Evolutionary conservation across 2,797 vertebrate species (phyloP).

Genomic region (Potorous gilbertii): DNA sequence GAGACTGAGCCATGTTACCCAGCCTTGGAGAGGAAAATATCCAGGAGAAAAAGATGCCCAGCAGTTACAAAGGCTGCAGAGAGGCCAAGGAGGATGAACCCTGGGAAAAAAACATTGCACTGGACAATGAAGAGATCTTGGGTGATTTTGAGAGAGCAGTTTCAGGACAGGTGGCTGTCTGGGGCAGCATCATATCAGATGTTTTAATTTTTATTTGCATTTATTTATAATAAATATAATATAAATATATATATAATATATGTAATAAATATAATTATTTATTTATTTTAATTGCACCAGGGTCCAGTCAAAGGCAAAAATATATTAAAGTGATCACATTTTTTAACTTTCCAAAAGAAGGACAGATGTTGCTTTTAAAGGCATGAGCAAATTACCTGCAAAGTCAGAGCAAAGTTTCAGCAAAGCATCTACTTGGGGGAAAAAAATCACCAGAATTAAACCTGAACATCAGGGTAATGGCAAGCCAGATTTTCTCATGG

Average conservation of each 20-base stretch:
- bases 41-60: background rate
- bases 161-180: slow-evolving; percentile 14
- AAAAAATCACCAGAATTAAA: slow-evolving; percentile 47
- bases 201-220: background rate
- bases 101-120: background rate
- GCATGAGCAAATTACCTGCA: slow-evolving; percentile 47
- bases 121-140: background rate
- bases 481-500: slow-evolving; percentile 41
- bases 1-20: background rate
- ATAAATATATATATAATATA: no score
- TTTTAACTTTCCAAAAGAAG: slow-evolving; percentile 9
- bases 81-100: background rate
- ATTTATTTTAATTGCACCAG: slow-evolving; percentile 1
- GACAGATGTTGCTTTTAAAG: slow-evolving; percentile 11
- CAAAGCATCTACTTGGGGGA: slow-evolving; percentile 12
- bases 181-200: slow-evolving; percentile 8
- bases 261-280: no score
- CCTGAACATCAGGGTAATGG: slow-evolving; percentile 23
- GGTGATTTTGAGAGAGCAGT: slow-evolving; percentile 5
- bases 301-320: slow-evolving; percentile 17
- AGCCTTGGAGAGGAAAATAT: background rate
- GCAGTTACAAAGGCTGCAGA: background rate
- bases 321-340: slow-evolving; percentile 4
- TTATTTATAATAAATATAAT: no score
- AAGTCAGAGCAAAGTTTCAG: slow-evolving; percentile 15